phyloP scores from a whole-genome alignment of 2,113 vertebrate genomes.

The Thermophis baileyi region DNA sequence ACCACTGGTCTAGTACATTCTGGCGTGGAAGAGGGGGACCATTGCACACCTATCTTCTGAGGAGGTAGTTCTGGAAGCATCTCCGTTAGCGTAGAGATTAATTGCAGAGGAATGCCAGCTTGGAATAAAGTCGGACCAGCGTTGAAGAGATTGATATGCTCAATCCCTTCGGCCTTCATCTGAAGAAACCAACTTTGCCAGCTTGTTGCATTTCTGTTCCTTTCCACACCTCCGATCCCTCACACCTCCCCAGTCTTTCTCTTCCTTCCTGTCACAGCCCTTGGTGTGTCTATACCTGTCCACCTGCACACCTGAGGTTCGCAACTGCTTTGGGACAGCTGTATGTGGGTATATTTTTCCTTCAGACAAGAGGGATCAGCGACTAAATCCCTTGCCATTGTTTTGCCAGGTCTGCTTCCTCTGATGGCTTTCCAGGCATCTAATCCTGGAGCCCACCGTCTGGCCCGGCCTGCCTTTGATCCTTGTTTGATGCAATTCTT shows the following conservation, averaged over 20 bases:
- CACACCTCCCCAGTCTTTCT: neutral
- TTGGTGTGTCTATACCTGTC: conserved; percentile 56
- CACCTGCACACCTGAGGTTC: conserved; percentile 59
- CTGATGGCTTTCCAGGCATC: conserved; percentile 67
- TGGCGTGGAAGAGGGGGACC: neutral
- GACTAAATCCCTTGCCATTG: conserved; percentile 54
- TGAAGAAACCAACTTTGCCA: neutral
- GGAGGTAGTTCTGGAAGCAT: neutral
- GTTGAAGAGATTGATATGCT: neutral
- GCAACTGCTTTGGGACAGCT: conserved; percentile 34
- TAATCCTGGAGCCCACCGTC: conserved; percentile 63
- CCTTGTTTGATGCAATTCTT: conserved; percentile 54
- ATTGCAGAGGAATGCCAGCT: too few species aligned
- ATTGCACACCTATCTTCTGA: neutral
- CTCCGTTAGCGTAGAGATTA: neutral
- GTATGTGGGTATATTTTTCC: conserved; percentile 42
- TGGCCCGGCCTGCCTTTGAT: conserved; percentile 44
- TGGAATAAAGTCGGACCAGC: neutral
- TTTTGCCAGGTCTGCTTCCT: conserved; percentile 68
- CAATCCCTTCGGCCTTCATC: neutral
- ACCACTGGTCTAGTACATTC: neutral
- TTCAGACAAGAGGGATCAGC: conserved; percentile 60
- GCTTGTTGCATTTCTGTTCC: conserved; percentile 8
- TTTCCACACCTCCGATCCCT: conserved; percentile 37
- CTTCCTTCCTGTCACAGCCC: conserved; percentile 48